Conservation (phyloP, 2,888 invertebrate species). For the Disparrhopalites patrizii region DNA sequence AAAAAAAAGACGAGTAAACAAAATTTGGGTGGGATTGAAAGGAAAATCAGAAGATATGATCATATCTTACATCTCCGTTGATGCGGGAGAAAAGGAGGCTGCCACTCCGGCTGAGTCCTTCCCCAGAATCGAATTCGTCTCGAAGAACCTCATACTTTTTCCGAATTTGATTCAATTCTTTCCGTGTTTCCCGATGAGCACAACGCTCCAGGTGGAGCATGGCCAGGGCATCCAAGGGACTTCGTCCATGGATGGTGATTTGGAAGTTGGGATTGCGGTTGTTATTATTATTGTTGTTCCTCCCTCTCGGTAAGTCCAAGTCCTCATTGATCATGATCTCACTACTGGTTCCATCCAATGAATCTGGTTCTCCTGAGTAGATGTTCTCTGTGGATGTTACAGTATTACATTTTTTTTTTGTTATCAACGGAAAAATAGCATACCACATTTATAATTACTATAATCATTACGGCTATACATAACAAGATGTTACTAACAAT, state of each 20-base stretch:
- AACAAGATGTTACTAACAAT: background rate
- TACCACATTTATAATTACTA: too few species aligned
- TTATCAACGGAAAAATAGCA: too few species aligned
- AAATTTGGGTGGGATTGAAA: too few species aligned
- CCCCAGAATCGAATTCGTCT: constrained; percentile 49
- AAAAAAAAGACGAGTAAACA: background rate
- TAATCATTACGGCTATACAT: too few species aligned
- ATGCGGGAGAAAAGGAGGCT: constrained; percentile 44
- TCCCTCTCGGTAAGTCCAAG: background rate
- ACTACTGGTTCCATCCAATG: constrained; percentile 49
- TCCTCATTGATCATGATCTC: constrained; percentile 48
- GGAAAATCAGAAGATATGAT: too few species aligned
- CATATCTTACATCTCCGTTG: constrained; percentile 45
- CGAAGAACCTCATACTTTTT: constrained; percentile 49
- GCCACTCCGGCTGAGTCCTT: constrained; percentile 45
- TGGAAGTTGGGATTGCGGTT: constrained; percentile 38
- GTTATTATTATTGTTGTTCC: constrained; percentile 26
- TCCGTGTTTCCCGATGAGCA: constrained; percentile 49
- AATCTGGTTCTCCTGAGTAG: constrained; percentile 49
- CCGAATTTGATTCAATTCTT: constrained; percentile 48
- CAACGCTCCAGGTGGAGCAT: constrained; percentile 50
- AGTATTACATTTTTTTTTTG: too few species aligned
- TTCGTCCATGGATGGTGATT: constrained; percentile 39
- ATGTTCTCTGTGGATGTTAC: constrained; percentile 44
- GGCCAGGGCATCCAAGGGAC: constrained; percentile 49